Evolutionary conservation across 1,140 invertebrate species (phyloP), one percentile per base, ranked within the genome.

Genomic region (Atta cephalotes): DNA sequence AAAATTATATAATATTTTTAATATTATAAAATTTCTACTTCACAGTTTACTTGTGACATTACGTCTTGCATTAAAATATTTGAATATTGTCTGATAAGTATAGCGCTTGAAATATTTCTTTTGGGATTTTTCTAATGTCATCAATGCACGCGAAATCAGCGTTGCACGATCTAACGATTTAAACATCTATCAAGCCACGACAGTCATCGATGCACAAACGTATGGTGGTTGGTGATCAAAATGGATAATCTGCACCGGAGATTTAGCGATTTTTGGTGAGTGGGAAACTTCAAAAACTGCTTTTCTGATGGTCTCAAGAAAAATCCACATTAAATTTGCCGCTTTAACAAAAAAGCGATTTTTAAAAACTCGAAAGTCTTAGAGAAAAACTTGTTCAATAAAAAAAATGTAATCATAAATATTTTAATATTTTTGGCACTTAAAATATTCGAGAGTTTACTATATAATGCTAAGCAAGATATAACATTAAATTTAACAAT

Each of bases 241-340:
- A 12, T 25, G 68, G 66, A 51, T 51, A 53, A 56, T 56, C 56
- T 76, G 60, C 76, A 89, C 60, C 16, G 68, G 62, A 74, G 76
- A 88, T 79, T n/a, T 72, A 68, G 62, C 70, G 35, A 86, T 60
- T 90, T 90, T 63, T 65, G 80, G 88, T 90, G 86, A 90, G 81
- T 72, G 86, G 86, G 80, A 65, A 45, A 68, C 9, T 14, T 60
- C 0, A 35, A 39, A 68, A 62, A 45, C 5, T 51, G 2, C 14
- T 70, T 70, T 70, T 4, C 3, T 9, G 9, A 70, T 68, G 16
- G 14, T 14, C 62, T 80, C 45, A 68, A 80, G 28, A 79, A 53
- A 6, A 21, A 56, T 81, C 14, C 35, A 81, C 0, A 16, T 56
- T 21, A n/a, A 49, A 49, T 79, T n/a, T 65, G 14, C 6, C 28